Conservation (phyloP, 1,140 invertebrate genomes). For the Drosophila tropicalis region DNA sequence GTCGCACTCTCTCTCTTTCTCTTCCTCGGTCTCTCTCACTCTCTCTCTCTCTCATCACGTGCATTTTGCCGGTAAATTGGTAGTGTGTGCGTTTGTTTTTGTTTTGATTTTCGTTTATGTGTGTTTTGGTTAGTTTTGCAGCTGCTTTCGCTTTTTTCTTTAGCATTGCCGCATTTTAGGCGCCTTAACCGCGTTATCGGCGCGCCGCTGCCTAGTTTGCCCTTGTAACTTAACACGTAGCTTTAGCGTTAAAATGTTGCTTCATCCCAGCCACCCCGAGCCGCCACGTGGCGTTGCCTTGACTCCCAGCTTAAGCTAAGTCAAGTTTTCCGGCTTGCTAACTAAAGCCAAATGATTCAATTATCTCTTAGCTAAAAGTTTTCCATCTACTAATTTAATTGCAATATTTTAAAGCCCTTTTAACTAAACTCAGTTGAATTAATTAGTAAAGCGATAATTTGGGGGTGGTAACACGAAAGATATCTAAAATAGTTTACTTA, state of each 20-base stretch:
- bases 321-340: constrained; percentile 53
- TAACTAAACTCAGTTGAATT: background rate
- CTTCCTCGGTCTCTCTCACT: background rate
- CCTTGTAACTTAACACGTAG: constrained; percentile 65
- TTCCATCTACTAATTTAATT: constrained; percentile 41
- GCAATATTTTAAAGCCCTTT: constrained; percentile 29
- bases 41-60: constrained; percentile 39
- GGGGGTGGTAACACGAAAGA: too few species aligned
- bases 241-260: constrained; percentile 36
- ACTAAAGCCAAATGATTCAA: constrained; percentile 45
- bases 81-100: constrained; percentile 57
- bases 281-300: constrained; percentile 7
- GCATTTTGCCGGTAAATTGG: constrained; percentile 70
- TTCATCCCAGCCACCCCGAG: constrained; percentile 7
- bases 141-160: constrained; percentile 55
- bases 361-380: constrained; percentile 51
- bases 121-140: constrained; percentile 41
- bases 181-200: constrained; percentile 18
- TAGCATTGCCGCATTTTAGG: constrained; percentile 44
- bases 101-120: constrained; percentile 65
- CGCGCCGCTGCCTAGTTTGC: constrained; percentile 34
- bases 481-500: too few species aligned
- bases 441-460: background rate
- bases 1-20: constrained; percentile 4
- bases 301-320: constrained; percentile 37